Conservation (phyloP, 2,797 vertebrate species). For the Myiotriccus ornatus region DNA sequence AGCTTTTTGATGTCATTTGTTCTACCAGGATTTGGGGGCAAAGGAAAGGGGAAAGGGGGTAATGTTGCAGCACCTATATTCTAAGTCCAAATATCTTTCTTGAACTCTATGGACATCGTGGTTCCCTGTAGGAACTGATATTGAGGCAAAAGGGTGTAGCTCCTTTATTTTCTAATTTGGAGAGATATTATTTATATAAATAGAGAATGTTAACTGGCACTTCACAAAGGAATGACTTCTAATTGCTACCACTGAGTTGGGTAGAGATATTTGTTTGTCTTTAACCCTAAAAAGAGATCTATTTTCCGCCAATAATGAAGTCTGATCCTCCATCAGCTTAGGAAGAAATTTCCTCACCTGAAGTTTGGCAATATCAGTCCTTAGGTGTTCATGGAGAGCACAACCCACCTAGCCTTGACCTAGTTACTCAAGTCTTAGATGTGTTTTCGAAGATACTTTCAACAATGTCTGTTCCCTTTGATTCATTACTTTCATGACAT, state of each 20-base stretch:
- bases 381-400: neutral
- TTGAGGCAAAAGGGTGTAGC: neutral
- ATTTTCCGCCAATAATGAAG: neutral
- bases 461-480: neutral
- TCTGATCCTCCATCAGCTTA: neutral
- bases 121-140: neutral
- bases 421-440: neutral
- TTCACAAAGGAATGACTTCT: neutral
- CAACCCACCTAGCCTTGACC: neutral
- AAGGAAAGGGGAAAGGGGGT: neutral
- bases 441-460: neutral
- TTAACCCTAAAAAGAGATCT: neutral
- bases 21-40: neutral
- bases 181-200: neutral
- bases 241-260: neutral
- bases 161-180: neutral
- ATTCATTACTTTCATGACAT: neutral
- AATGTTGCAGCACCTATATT: neutral
- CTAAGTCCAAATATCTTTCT: neutral
- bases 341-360: neutral
- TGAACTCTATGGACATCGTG: neutral
- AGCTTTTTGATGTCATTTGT: neutral
- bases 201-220: accelerated
- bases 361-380: neutral
- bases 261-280: neutral